phyloP scores from a whole-genome alignment of 2,113 vertebrate species.

The Noctilio leporinus region DNA sequence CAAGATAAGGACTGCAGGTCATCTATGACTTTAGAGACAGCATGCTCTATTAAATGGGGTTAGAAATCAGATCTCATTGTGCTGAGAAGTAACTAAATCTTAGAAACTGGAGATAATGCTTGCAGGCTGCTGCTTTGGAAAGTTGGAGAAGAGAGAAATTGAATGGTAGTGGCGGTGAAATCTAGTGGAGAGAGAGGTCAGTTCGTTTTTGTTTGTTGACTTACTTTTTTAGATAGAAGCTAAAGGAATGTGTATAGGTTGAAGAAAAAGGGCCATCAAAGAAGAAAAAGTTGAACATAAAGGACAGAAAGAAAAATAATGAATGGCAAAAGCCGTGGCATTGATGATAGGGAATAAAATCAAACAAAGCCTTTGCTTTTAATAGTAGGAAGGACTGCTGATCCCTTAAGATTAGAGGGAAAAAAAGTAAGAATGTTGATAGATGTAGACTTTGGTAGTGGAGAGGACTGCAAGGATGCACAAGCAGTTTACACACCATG shows the following conservation, averaged over 20 bases:
- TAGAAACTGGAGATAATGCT: not conserved
- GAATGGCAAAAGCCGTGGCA: not conserved
- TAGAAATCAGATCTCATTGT: conserved; percentile 17
- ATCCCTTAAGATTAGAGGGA: not conserved
- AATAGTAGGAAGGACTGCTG: not conserved
- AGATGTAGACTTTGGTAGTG: not conserved
- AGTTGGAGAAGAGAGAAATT: not conserved
- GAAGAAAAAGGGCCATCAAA: not conserved
- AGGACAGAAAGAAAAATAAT: conserved; percentile 33
- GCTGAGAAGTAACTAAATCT: not conserved
- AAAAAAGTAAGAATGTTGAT: not conserved
- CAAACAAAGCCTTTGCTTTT: not conserved
- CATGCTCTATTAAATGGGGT: conserved; percentile 47
- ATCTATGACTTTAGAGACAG: conserved; percentile 9
- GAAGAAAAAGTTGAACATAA: conserved; percentile 20
- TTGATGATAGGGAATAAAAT: not conserved
- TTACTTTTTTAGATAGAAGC: conserved; percentile 22
- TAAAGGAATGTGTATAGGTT: not conserved
- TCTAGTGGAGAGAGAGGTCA: not conserved
- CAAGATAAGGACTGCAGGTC: conserved; percentile 42
- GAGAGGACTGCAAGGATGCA: not conserved
- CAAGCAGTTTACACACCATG: not conserved
- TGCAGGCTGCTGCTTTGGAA: not conserved
- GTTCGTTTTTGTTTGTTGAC: conserved; percentile 13
- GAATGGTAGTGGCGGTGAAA: not conserved